Percentiles rank a stretch among this genome's conserved stretches.
These are phyloP conservation scores for Gouania willdenowi DNA, from an alignment of 2,797 vertebrate species.

Conservation along the genomic window DNA sequence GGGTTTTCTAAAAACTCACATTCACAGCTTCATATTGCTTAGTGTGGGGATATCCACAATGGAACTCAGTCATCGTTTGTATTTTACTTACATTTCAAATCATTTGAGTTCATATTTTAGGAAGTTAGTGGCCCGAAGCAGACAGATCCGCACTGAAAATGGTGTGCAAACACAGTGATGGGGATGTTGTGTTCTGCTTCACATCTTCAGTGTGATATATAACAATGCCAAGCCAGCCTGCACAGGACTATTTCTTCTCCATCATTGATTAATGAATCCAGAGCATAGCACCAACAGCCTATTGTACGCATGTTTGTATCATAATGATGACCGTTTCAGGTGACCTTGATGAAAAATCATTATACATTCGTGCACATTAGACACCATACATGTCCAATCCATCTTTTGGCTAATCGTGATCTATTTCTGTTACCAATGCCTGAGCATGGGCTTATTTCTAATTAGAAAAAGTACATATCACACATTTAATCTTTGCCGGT, in stretches of 20 bases:
- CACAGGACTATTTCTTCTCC: conserved; percentile 15
- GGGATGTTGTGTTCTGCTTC: conserved; percentile 7
- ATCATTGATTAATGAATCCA: conserved; percentile 40
- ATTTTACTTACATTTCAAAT: too few relatives aligned
- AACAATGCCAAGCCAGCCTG: conserved; percentile 8
- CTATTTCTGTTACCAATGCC: conserved; percentile 42
- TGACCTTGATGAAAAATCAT: conserved; percentile 62
- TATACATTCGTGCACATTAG: conserved; percentile 58
- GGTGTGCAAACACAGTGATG: neutral
- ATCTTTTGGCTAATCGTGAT: conserved; percentile 50
- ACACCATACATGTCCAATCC: conserved; percentile 48
- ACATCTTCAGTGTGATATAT: conserved; percentile 29
- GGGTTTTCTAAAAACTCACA: too few relatives aligned
- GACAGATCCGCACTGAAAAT: too few relatives aligned
- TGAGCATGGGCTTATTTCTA: conserved; percentile 43
- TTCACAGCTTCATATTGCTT: too few relatives aligned
- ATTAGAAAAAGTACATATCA: conserved; percentile 54
- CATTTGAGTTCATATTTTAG: too few relatives aligned
- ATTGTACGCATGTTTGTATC: conserved; percentile 40
- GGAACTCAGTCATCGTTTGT: too few relatives aligned
- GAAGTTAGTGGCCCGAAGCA: too few relatives aligned
- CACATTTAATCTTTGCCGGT: conserved; percentile 37
- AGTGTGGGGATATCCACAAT: too few relatives aligned
- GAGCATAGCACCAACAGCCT: conserved; percentile 6
- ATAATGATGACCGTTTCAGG: conserved; percentile 42